Evolutionary conservation across 2,113 vertebrate species (phyloP), one percentile per base, ranked within the genome.

Genomic region (Lanius collurio): DNA sequence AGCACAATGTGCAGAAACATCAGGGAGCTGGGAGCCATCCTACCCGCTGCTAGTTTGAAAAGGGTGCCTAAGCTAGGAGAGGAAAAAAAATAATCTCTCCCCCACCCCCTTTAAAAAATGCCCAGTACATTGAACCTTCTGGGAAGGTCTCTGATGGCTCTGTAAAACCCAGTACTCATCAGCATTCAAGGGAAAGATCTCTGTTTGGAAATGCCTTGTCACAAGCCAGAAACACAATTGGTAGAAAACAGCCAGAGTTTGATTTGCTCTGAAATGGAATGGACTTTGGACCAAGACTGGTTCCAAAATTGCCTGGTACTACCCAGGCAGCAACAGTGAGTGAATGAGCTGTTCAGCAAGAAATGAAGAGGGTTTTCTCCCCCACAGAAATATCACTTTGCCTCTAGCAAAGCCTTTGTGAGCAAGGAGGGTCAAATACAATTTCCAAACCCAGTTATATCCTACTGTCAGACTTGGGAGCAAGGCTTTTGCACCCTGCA

Each of bases 241-340:
- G 73, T 68, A 91, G 68, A 63, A 82, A 89, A 52, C 60, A 89
- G 71, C 35, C 19, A 56, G 64, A 70, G 74, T 81, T 78, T 91
- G 56, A 84, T 95, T 89, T 87, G 52, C 81, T 89, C 52, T 44
- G 53, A 91, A 91, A 89, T 84, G 47, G 90, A 84, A 94, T 64
- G 73, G 68, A 39, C 52, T 84, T 83, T 74, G 83, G 68, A 47
- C 4, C 8, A 22, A 22, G 67, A n/a, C 35, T n/a, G 24, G 8
- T 26, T 95, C 83, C 91, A 87, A 7, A 83, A 80, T 31, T 87
- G 69, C 39, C 52, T 71, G 60, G 35, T 81, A 12, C 44, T 56
- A 41, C 83, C 55, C 73, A 64, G 56, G 44, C 80, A 41, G 56
- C 31, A 49, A 57, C 35, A 78, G 33, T 59, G 52, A 90, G 62